A percentile compares a stretch with the other conserved stretches of the same genome.
Evolutionary conservation across 1,140 invertebrate genomes (phyloP).

Genomic region (Paraescarpia echinospica): DNA sequence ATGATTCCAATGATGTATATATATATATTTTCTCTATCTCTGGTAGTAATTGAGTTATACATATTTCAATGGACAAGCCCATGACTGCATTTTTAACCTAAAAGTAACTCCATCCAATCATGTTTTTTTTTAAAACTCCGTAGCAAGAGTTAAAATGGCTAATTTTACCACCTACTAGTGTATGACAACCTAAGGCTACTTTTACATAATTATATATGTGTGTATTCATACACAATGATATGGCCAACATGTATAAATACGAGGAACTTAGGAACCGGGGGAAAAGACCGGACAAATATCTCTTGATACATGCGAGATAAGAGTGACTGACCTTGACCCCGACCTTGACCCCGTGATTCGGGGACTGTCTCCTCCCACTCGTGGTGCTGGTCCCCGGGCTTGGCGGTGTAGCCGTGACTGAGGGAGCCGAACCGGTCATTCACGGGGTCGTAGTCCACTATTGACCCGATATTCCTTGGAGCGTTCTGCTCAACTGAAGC

Average conservation of each 20-base stretch:
- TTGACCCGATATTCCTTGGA: conserved; percentile 78
- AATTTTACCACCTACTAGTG: no score
- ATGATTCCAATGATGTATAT: no score
- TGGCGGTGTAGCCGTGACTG: conserved; percentile 57
- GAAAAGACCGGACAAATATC: neutral
- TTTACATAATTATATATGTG: no score
- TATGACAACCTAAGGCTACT: no score
- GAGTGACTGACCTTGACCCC: neutral
- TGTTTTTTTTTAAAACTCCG: no score
- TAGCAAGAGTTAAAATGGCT: no score
- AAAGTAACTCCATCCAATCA: no score
- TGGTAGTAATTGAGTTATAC: no score
- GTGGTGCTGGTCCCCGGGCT: neutral
- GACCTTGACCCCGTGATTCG: neutral
- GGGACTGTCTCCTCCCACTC: conserved; percentile 22
- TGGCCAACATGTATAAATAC: neutral
- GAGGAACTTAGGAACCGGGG: neutral
- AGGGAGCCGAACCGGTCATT: conserved; percentile 86
- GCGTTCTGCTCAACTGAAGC: conserved; percentile 22
- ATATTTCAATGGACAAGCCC: no score
- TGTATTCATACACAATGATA: neutral
- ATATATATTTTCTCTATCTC: no score
- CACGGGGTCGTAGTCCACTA: conserved; percentile 92
- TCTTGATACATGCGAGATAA: neutral
- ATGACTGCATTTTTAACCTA: no score